Evolutionary conservation across 2,888 invertebrate species (phyloP).

Genomic region (Lathronympha strigana): DNA sequence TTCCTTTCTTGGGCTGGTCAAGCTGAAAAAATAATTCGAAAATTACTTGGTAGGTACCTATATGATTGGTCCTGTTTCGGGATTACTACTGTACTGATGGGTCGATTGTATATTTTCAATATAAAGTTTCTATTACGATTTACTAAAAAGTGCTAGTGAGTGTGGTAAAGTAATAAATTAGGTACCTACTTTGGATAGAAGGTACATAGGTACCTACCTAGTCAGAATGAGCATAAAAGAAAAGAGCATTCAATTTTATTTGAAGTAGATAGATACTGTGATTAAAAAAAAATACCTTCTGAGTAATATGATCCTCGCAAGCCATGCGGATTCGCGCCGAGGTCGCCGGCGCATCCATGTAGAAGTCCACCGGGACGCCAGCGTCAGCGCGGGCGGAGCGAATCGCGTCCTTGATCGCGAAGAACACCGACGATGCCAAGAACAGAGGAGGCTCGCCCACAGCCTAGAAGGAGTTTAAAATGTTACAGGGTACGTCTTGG

Average conservation of each 20-base stretch:
- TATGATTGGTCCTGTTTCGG: too few species aligned
- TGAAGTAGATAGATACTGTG: neutral
- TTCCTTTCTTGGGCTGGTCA: constrained; percentile 78
- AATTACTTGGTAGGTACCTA: neutral
- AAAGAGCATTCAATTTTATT: too few species aligned
- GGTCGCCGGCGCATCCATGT: constrained; percentile 93
- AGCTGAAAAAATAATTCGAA: constrained; percentile 77
- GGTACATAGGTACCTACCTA: too few species aligned
- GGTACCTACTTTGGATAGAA: too few species aligned
- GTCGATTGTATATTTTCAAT: too few species aligned
- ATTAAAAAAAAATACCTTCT: constrained; percentile 83
- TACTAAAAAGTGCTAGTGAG: too few species aligned
- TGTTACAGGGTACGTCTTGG: neutral
- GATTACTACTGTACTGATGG: too few species aligned
- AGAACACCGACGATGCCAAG: constrained; percentile 93
- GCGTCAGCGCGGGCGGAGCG: constrained; percentile 89
- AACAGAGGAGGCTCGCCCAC: constrained; percentile 98
- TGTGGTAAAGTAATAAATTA: too few species aligned
- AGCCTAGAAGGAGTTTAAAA: constrained; percentile 85
- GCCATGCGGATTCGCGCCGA: constrained; percentile 95
- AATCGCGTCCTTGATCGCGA: constrained; percentile 95
- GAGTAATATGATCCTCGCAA: constrained; percentile 92
- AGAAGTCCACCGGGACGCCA: constrained; percentile 85
- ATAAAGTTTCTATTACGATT: too few species aligned
- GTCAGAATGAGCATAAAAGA: too few species aligned